Percentiles rank a stretch among this genome's conserved stretches.
Evolutionary conservation across 2,113 vertebrate species (phyloP).

Genomic region (Camarhynchus parvulus): DNA sequence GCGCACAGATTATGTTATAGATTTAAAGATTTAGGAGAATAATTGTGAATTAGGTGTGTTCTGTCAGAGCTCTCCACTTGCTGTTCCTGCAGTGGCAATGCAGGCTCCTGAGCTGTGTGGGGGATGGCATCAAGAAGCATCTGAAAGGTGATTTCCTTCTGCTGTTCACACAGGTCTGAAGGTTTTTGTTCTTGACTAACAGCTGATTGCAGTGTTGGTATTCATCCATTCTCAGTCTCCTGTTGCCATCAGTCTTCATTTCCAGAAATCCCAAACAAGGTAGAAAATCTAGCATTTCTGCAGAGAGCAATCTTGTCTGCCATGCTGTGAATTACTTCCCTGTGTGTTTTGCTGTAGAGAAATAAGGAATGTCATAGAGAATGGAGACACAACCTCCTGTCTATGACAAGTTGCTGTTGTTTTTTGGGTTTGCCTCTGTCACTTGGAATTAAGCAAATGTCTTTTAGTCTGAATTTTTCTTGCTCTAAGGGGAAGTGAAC

Average conservation of each 20-base stretch:
- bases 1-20: not conserved
- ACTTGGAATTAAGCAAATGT: not conserved
- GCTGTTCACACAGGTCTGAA: not conserved
- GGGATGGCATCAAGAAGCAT: fast-evolving
- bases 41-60: not conserved
- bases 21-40: not conserved
- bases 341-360: not conserved
- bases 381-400: not conserved
- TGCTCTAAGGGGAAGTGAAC: not conserved
- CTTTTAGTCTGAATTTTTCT: not conserved
- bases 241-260: not conserved
- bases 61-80: not conserved
- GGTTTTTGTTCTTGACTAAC: not conserved
- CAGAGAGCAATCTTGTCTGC: fast-evolving
- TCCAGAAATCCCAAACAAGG: not conserved
- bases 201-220: not conserved
- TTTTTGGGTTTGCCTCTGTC: not conserved
- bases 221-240: not conserved
- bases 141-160: not conserved
- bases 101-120: not conserved
- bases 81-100: not conserved
- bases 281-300: not conserved
- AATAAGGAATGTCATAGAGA: not conserved
- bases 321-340: not conserved
- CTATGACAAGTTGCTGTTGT: not conserved